Evolutionary conservation across 1,140 invertebrate genomes (phyloP).

Genomic region (Pogonus chalceus): DNA sequence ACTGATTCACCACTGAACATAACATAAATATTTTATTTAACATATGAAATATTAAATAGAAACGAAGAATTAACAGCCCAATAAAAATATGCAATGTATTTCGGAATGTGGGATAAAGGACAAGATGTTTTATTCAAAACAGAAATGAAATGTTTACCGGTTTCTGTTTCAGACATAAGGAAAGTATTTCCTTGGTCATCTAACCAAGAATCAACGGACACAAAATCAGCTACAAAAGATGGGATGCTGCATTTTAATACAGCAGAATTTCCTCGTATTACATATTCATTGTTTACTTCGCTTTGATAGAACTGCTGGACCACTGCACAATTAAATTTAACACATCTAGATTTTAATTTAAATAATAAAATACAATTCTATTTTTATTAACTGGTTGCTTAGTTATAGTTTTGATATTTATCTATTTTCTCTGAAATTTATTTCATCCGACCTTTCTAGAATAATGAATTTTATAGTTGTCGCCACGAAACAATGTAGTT

Average conservation of each 20-base stretch:
- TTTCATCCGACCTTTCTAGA: no score
- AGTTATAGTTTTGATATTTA: no score
- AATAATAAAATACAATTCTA: no score
- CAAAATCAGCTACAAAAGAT: constrained; percentile 84
- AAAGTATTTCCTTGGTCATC: constrained; percentile 66
- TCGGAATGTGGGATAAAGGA: neutral
- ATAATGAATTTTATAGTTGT: no score
- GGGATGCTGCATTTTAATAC: constrained; percentile 88
- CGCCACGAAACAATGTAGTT: no score
- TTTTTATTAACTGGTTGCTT: no score
- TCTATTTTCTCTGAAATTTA: no score
- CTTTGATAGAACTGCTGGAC: constrained; percentile 82
- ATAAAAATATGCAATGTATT: neutral
- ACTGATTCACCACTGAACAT: constrained; percentile 74
- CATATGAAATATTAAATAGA: neutral
- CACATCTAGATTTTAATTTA: no score
- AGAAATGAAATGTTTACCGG: constrained; percentile 43
- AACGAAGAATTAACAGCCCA: neutral
- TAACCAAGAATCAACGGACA: constrained; percentile 76
- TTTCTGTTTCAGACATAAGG: constrained; percentile 47
- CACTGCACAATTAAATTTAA: constrained; percentile 52
- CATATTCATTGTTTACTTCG: constrained; percentile 88
- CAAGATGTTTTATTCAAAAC: constrained; percentile 8
- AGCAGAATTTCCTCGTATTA: constrained; percentile 86
- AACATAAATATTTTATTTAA: constrained; percentile 6